A percentile compares a stretch with the other conserved stretches of the same genome.
phyloP scores from a whole-genome alignment of 1,140 invertebrate genomes.

The Drosophila persimilis region DNA sequence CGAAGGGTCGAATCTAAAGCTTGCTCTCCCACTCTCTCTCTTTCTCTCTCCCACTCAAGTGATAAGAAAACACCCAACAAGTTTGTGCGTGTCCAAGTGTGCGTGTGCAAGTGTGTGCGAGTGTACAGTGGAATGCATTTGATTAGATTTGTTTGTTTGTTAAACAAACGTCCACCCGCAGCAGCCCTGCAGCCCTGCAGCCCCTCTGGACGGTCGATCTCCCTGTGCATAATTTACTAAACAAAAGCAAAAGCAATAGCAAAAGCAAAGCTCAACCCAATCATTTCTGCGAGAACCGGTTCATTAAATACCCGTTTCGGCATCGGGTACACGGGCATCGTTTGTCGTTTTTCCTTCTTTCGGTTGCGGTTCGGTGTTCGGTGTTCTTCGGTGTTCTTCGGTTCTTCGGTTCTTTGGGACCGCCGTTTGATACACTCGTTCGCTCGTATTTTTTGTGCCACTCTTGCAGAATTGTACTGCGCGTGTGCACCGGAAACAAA shows the following conservation, averaged over 20 bases:
- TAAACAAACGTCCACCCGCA: background rate
- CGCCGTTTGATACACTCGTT: background rate
- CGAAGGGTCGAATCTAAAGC: background rate
- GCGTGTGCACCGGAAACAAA: conserved; percentile 36
- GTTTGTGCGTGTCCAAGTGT: conserved; percentile 7
- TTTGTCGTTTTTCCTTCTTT: conserved; percentile 14
- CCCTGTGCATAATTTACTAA: conserved; percentile 27
- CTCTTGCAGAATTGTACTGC: conserved; percentile 29
- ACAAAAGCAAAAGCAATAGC: conserved; percentile 42
- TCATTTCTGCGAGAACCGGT: conserved; percentile 11
- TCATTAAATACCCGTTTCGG: conserved; percentile 2
- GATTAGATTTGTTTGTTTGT: conserved; percentile 61
- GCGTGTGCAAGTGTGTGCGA: conserved; percentile 2
- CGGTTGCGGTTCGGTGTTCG: conserved; percentile 9
- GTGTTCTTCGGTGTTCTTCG: conserved; percentile 35
- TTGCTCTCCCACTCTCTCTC: background rate
- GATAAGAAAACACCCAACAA: conserved; percentile 22
- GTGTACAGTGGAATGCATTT: conserved; percentile 53
- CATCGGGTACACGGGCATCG: conserved; percentile 15
- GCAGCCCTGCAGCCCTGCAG: too few species aligned
- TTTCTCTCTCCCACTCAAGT: conserved; percentile 2
- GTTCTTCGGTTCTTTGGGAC: conserved; percentile 26
- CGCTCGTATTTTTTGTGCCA: conserved; percentile 3
- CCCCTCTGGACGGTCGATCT: too few species aligned
- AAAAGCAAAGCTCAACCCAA: conserved; percentile 5